Evolutionary conservation across 2,113 vertebrate species (phyloP).

Genomic region (Bos javanicus): DNA sequence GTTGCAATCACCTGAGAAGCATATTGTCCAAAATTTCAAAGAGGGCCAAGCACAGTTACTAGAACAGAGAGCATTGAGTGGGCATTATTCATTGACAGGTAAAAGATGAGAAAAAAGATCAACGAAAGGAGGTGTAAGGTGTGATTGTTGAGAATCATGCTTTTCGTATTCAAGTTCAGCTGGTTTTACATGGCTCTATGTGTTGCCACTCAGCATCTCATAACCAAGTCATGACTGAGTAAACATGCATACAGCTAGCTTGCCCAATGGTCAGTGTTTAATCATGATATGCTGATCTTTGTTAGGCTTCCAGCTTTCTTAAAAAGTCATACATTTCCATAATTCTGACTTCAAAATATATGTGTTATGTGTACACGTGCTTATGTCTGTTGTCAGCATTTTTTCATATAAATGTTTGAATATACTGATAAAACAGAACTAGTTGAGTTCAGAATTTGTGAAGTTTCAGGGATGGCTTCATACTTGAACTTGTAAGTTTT

Average conservation of each 20-base stretch:
- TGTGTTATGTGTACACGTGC: rapidly evolving
- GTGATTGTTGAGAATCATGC: not conserved
- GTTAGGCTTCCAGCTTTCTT: not conserved
- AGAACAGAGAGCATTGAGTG: not conserved
- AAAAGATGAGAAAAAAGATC: not conserved
- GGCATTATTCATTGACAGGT: not conserved
- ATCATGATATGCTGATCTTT: not conserved
- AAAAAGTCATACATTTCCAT: not conserved
- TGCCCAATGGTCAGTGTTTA: not conserved
- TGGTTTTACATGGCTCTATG: conserved; percentile 39
- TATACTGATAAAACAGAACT: not conserved
- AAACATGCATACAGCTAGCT: not conserved
- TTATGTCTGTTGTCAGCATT: not conserved
- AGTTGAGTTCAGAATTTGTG: not conserved
- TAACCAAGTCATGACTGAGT: conserved; percentile 52
- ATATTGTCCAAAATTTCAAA: conserved; percentile 43
- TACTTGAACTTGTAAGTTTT: not conserved
- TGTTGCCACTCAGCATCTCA: not conserved
- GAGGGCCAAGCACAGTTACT: conserved; percentile 30
- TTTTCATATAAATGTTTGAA: conserved; percentile 1
- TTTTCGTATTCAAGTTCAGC: conserved; percentile 37
- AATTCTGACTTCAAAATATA: not conserved
- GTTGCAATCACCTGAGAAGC: conserved; percentile 37
- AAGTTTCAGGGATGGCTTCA: not conserved
- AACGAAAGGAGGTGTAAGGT: not conserved